phyloP scores from a whole-genome alignment of 2,797 vertebrate genomes.

The Lates japonicus region DNA sequence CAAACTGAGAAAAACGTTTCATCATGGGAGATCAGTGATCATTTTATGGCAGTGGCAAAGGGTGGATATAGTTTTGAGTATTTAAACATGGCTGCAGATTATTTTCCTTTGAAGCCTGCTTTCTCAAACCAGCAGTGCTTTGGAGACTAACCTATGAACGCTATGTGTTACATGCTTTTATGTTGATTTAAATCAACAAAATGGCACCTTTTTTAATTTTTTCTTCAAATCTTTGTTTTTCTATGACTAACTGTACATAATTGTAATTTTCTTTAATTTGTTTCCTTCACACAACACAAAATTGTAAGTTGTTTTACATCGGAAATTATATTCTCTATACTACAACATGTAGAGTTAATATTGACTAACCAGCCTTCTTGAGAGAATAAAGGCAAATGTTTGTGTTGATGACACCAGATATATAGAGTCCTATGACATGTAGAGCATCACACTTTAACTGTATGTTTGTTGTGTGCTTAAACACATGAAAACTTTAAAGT shows the following conservation, averaged over 20 bases:
- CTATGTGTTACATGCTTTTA: constrained; percentile 67
- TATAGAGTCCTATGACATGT: constrained; percentile 36
- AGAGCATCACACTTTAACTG: constrained; percentile 21
- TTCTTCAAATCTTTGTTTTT: constrained; percentile 51
- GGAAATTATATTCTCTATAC: constrained; percentile 28
- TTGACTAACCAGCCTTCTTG: constrained; percentile 46
- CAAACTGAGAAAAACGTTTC: background rate
- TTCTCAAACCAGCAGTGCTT: constrained; percentile 47
- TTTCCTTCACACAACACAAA: constrained; percentile 16
- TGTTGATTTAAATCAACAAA: constrained; percentile 72
- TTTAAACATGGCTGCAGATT: constrained; percentile 56
- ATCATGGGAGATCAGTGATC: constrained; percentile 29
- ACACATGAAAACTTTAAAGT: constrained; percentile 24
- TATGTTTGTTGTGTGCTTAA: constrained; percentile 47
- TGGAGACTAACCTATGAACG: constrained; percentile 65
- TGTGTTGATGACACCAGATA: constrained; percentile 20
- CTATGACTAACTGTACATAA: constrained; percentile 57
- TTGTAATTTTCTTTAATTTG: constrained; percentile 6
- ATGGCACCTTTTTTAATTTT: constrained; percentile 55
- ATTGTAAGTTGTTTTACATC: constrained; percentile 20
- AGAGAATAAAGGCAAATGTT: constrained; percentile 33
- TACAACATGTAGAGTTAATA: constrained; percentile 13
- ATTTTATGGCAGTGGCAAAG: constrained; percentile 17
- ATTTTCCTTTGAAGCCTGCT: constrained; percentile 61
- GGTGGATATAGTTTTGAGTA: constrained; percentile 46